phyloP scores from a whole-genome alignment of 2,113 vertebrate species.

The Balaenoptera acutorostrata region DNA sequence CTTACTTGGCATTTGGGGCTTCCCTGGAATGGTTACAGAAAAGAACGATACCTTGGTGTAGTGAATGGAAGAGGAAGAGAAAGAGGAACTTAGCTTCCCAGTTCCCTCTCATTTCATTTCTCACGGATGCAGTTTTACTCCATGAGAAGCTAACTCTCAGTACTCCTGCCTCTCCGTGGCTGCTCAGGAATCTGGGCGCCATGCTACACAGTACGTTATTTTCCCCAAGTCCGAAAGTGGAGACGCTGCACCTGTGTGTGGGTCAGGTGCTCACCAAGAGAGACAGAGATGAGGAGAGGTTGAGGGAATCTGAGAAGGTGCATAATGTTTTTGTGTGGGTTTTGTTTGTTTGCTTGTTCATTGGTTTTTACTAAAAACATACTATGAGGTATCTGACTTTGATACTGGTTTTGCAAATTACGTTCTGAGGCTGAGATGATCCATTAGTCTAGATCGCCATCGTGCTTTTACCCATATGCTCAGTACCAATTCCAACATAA shows the following conservation, averaged over 20 bases:
- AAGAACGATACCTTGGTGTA: not conserved
- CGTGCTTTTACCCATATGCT: not conserved
- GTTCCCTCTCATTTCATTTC: not conserved
- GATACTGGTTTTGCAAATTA: not conserved
- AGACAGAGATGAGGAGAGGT: not conserved
- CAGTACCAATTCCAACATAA: not conserved
- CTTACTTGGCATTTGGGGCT: not conserved
- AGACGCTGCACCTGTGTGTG: not conserved
- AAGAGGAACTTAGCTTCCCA: not conserved
- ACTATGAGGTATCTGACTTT: not conserved
- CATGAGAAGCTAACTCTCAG: not conserved
- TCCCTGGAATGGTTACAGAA: not conserved
- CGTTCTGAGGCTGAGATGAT: not conserved
- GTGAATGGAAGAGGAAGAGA: not conserved
- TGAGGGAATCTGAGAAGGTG: not conserved
- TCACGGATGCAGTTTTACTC: not conserved
- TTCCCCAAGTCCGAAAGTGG: not conserved
- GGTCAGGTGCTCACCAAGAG: not conserved
- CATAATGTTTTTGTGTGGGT: not conserved
- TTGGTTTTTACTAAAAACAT: not conserved
- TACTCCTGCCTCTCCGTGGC: not conserved
- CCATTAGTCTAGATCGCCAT: not conserved
- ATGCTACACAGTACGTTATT: rapidly evolving
- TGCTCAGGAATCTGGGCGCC: not conserved
- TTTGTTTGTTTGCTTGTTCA: not conserved